A percentile compares a stretch with the other conserved stretches of the same genome.
These are phyloP conservation scores for Chloroceryle aenea DNA, from an alignment of 2,113 vertebrate genomes.

Conservation along the genomic window DNA sequence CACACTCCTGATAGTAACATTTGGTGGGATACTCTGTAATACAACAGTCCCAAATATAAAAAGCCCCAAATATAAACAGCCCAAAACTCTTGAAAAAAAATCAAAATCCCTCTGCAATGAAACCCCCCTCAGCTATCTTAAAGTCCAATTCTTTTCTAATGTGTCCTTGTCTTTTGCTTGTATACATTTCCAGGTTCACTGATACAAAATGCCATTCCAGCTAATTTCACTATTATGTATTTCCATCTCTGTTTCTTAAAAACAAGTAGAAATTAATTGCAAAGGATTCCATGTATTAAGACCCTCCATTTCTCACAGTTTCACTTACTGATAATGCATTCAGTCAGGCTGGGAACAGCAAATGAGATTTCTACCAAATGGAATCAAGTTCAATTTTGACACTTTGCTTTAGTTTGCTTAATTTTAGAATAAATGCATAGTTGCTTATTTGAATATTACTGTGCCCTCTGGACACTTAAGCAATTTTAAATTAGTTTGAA, in stretches of 20 bases:
- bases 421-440: neutral
- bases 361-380: neutral
- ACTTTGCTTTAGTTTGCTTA: neutral
- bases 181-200: neutral
- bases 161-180: neutral
- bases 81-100: no score
- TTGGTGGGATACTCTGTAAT: neutral
- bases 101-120: neutral
- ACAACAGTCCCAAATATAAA: neutral
- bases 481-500: neutral
- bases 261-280: neutral
- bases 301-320: neutral
- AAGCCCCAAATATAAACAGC: neutral
- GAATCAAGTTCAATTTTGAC: neutral
- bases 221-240: neutral
- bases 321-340: neutral
- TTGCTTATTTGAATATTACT: neutral
- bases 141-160: neutral
- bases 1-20: neutral
- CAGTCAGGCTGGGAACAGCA: neutral
- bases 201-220: neutral
- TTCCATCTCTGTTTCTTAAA: neutral
- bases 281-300: neutral
- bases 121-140: neutral
- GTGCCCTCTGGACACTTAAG: neutral